Base-by-base conservation (phyloP, 2,797 vertebrate species). In the Sciurus vulgaris region DNA sequence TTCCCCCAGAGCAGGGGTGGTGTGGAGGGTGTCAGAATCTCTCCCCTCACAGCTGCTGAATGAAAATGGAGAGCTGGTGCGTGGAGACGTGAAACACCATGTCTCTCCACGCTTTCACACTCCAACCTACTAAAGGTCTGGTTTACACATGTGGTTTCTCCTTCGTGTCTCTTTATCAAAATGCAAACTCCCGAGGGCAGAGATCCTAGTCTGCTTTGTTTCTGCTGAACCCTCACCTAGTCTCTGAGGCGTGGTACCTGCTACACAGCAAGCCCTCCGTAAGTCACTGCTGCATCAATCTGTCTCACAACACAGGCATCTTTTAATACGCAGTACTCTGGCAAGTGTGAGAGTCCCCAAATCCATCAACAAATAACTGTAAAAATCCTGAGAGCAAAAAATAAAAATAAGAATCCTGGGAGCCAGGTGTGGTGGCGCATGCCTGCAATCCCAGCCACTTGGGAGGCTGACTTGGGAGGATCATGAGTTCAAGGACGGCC, bases 51-150 rank as follows among this genome's bases (percentile, higher is more conserved):
- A 13, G 38, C 47, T 6, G 56, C 22, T 30, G 18, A 33, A 18
- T n/a, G 54, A 83, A 8, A 26, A 8, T 1, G 18, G 24, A 0
- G 0, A 49, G 14, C 2, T 18, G 5, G 3, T 28, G 24, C 63
- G 0, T 38, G 54, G 11, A 11, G 41, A 51, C 0, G 0, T 22
- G n/a, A 67, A 11, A 82, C 1, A 24, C 7, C 14, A 11, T 35
- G 35, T 78, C 30, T 54, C 63, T n/a, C 69, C 38, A 0, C 11
- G 9, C 28, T 63, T 41, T 24, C 79, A 65, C 5, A 13, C 30
- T 49, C 79, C 24, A 26, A 67, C 38, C 38, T 26, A 47, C 24
- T 17, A 2, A 89, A 56, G 73, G 18, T 20, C 65, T n/a, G 33
- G 81, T 33, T 26, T 41, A 14, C 17, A 0, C 4, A 6, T 17